Conservation (phyloP, 2,797 vertebrate genomes). For the Pipistrellus pipistrellus region DNA sequence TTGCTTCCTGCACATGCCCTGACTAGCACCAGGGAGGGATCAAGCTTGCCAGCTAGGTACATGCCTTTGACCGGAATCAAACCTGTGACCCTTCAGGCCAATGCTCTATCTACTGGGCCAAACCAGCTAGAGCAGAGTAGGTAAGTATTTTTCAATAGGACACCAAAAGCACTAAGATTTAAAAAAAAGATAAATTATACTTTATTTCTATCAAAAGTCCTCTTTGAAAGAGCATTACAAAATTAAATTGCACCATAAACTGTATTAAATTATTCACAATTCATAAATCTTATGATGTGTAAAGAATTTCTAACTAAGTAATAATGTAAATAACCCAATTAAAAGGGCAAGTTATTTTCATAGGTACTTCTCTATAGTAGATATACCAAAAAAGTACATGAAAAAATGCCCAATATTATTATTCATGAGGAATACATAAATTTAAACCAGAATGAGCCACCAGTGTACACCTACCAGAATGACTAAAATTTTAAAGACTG, state of each 20-base stretch:
- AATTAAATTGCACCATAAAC: background rate
- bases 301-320: background rate
- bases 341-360: background rate
- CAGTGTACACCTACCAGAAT: background rate
- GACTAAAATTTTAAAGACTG: background rate
- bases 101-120: too few relatives aligned
- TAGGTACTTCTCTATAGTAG: background rate
- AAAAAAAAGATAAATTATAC: background rate
- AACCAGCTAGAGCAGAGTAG: background rate
- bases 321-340: background rate
- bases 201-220: background rate
- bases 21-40: too few relatives aligned
- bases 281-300: background rate
- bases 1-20: too few relatives aligned
- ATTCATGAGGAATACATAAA: slow-evolving; percentile 17
- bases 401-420: background rate
- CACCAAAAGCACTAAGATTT: background rate
- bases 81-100: too few relatives aligned
- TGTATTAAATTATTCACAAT: background rate
- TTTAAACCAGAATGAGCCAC: background rate
- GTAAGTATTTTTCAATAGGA: background rate
- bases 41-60: too few relatives aligned
- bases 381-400: slow-evolving; percentile 25
- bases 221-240: background rate
- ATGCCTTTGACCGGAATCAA: too few relatives aligned